A percentile compares a stretch with the other conserved stretches of the same genome.
phyloP scores from a whole-genome alignment of 2,113 vertebrate species.

The Campylomormyrus tamandua region DNA sequence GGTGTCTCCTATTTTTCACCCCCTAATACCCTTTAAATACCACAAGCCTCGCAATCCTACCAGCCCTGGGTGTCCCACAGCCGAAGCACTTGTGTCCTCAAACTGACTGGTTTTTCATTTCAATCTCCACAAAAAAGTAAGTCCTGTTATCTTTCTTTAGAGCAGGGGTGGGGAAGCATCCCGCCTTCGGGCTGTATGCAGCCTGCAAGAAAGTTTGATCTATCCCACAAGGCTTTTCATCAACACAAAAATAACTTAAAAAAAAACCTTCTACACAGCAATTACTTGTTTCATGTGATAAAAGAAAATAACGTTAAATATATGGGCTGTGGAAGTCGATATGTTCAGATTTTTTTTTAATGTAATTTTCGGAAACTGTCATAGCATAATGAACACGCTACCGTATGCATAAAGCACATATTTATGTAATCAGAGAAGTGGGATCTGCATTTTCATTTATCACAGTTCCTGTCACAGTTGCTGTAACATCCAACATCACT shows the following conservation, averaged over 20 bases:
- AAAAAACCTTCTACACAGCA: background rate
- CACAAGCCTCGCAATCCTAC: background rate
- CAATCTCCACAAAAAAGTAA: background rate
- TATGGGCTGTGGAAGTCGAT: background rate
- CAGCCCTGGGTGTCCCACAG: background rate
- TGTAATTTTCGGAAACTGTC: background rate
- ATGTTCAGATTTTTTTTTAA: background rate
- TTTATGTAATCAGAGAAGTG: background rate
- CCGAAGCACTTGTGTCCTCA: background rate
- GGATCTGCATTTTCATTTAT: background rate
- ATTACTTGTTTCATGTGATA: background rate
- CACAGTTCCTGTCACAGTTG: background rate
- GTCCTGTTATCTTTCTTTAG: background rate
- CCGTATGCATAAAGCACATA: background rate
- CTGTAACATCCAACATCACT: background rate
- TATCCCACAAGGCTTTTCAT: background rate
- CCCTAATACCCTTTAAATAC: background rate
- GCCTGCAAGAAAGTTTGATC: background rate
- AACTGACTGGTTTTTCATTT: background rate
- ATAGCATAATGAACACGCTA: background rate
- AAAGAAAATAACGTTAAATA: background rate
- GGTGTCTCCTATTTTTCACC: background rate
- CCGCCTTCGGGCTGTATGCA: background rate
- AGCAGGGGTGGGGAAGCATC: background rate
- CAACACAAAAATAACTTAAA: background rate